Percentiles rank a stretch among this genome's conserved stretches.
Conservation (phyloP, 23 tunicate genomes). For the Trididemnum nubilum region DNA sequence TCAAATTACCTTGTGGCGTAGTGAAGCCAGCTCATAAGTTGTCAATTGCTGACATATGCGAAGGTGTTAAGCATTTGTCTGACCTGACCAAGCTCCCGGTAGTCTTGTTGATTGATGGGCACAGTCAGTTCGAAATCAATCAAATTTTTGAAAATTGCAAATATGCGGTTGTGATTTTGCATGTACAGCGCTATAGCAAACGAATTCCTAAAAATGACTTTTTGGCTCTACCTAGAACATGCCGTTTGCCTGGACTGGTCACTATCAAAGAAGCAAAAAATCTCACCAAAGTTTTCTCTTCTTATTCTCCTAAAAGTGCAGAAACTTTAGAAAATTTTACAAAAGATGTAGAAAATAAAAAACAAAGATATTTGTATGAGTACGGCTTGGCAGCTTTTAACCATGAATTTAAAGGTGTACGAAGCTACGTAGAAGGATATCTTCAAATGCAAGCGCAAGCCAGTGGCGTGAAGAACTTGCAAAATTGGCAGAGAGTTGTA, state of each 20-base stretch:
- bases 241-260: conserved; percentile 12
- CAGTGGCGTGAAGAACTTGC: background rate
- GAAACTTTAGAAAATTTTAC: background rate
- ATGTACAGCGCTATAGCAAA: conserved; percentile 60
- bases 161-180: conserved; percentile 56
- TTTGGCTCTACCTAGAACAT: background rate
- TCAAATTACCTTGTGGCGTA: conserved; percentile 53
- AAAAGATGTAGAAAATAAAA: background rate
- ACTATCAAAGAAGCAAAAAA: conserved; percentile 19
- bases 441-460: background rate
- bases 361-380: conserved; percentile 35
- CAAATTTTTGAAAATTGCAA: conserved; percentile 35
- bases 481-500: conserved; percentile 33
- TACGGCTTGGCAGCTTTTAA: conserved; percentile 61
- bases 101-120: conserved; percentile 58
- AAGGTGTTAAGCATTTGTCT: conserved; percentile 31
- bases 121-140: conserved; percentile 40
- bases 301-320: conserved; percentile 16
- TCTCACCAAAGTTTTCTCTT: background rate
- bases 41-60: conserved; percentile 25
- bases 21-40: conserved; percentile 15
- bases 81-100: conserved; percentile 49
- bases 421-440: conserved; percentile 46
- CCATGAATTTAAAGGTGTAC: conserved; percentile 39
- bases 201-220: too few relatives aligned